phyloP scores from a whole-genome alignment of 2,888 invertebrate genomes.

The Hypercompe scribonia region DNA sequence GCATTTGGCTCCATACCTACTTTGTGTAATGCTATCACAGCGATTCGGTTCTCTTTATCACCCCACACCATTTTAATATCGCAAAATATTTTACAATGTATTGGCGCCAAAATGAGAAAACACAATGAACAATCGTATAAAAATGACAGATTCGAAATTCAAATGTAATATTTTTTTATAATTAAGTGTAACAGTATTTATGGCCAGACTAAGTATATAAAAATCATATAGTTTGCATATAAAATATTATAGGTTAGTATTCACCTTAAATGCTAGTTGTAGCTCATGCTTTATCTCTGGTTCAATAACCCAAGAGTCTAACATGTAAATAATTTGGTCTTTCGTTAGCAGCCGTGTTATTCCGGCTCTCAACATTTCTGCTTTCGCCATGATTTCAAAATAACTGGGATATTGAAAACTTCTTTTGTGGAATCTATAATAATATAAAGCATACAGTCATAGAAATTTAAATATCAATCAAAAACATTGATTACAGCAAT shows the following conservation, averaged over 20 bases:
- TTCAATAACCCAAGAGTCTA: conserved; percentile 67
- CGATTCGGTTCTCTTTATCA: no score
- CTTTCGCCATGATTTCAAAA: conserved; percentile 72
- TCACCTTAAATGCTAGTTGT: conserved; percentile 71
- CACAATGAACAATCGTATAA: no score
- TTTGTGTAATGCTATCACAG: no score
- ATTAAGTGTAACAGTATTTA: no score
- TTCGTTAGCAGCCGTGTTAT: conserved; percentile 65
- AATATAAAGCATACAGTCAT: not conserved
- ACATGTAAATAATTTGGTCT: conserved; percentile 74
- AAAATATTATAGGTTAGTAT: conserved; percentile 15
- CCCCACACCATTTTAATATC: no score
- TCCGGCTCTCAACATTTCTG: conserved; percentile 69
- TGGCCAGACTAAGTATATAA: no score
- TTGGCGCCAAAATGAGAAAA: no score
- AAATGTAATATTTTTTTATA: no score
- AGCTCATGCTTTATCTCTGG: conserved; percentile 75
- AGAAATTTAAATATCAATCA: not conserved
- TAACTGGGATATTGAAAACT: conserved; percentile 74
- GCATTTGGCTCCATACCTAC: no score
- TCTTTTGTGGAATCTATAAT: conserved; percentile 73
- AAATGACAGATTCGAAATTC: no score
- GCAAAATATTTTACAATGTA: no score
- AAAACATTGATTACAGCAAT: not conserved
- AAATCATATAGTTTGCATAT: not conserved